Evolutionary conservation across 1,140 invertebrate genomes (phyloP).

Genomic region (Drosophila malerkotliana): DNA sequence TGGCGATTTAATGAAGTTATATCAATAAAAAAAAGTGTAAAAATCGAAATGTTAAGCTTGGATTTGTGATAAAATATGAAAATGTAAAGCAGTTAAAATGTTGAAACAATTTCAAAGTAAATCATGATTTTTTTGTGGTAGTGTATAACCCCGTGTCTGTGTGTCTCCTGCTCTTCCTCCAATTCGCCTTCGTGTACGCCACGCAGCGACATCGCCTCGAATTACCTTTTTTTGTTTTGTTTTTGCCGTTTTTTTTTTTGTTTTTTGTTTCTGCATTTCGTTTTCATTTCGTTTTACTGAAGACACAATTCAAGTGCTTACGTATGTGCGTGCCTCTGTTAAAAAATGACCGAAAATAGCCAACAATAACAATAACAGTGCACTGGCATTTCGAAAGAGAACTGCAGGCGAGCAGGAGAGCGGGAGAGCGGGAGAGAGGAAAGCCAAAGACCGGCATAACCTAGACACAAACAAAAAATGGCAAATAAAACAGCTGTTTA

Average conservation of each 20-base stretch:
- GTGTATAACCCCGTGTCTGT: constrained; percentile 34
- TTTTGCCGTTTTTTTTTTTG: constrained; percentile 13
- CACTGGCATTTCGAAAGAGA: constrained; percentile 13
- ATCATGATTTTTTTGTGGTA: neutral
- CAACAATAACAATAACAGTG: constrained; percentile 54
- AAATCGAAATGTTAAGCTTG: neutral
- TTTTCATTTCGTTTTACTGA: constrained; percentile 22
- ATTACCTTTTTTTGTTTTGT: constrained; percentile 29
- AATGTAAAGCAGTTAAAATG: too few species aligned
- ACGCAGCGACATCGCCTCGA: constrained; percentile 50
- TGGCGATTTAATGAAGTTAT: constrained; percentile 5
- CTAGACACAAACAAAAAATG: constrained; percentile 1
- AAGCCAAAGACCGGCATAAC: neutral
- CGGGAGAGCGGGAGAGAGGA: constrained; percentile 14
- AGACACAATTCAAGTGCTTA: constrained; percentile 19
- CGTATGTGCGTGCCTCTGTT: constrained; percentile 26
- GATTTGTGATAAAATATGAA: neutral
- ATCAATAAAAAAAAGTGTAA: neutral
- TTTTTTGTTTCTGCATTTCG: constrained; percentile 30
- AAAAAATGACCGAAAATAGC: constrained; percentile 41
- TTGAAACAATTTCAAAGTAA: constrained; percentile 5
- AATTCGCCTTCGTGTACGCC: constrained; percentile 7
- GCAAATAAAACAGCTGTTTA: neutral
- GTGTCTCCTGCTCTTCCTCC: constrained; percentile 26
- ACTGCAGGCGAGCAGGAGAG: constrained; percentile 13